Percentiles rank a stretch among this genome's conserved stretches.
Evolutionary conservation across 92 coral and sea anemone species (phyloP).

Genomic region (Siderastrea radians): DNA sequence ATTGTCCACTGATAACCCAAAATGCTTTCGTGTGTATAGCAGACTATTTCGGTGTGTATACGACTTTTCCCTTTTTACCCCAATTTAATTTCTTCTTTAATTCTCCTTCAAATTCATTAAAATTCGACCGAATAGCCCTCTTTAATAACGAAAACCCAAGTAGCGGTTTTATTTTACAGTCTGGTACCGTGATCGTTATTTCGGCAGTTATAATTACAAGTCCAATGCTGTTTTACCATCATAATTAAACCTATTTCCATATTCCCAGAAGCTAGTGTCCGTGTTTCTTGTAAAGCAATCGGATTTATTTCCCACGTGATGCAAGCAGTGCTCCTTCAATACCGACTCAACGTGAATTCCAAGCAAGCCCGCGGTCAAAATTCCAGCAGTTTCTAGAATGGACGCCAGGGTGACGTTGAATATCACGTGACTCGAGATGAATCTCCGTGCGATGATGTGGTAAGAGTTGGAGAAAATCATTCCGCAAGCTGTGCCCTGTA

Average conservation of each 20-base stretch:
- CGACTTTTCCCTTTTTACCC: too few species aligned
- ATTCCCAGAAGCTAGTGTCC: conserved; percentile 55
- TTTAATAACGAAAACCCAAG: too few species aligned
- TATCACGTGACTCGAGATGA: conserved; percentile 51
- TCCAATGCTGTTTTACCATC: conserved; percentile 19
- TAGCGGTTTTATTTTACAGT: too few species aligned
- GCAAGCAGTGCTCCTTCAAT: conserved; percentile 68
- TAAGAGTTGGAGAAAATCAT: conserved; percentile 69
- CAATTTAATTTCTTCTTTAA: too few species aligned
- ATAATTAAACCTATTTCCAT: conserved; percentile 31
- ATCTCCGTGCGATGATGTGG: conserved; percentile 65
- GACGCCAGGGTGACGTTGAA: conserved; percentile 67
- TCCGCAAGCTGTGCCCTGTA: conserved; percentile 75
- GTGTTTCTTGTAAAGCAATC: conserved; percentile 57
- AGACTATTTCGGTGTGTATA: too few species aligned
- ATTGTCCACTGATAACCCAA: too few species aligned
- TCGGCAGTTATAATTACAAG: background rate
- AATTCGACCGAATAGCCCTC: too few species aligned
- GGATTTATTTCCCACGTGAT: conserved; percentile 25
- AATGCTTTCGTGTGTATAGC: too few species aligned
- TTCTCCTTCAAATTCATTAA: too few species aligned
- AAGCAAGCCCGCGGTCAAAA: conserved; percentile 80
- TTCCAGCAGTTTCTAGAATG: conserved; percentile 76
- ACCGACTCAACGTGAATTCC: conserved; percentile 76
- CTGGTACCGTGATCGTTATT: too few species aligned